Conservation (phyloP, 2,797 vertebrate genomes). For the Characodon lateralis region DNA sequence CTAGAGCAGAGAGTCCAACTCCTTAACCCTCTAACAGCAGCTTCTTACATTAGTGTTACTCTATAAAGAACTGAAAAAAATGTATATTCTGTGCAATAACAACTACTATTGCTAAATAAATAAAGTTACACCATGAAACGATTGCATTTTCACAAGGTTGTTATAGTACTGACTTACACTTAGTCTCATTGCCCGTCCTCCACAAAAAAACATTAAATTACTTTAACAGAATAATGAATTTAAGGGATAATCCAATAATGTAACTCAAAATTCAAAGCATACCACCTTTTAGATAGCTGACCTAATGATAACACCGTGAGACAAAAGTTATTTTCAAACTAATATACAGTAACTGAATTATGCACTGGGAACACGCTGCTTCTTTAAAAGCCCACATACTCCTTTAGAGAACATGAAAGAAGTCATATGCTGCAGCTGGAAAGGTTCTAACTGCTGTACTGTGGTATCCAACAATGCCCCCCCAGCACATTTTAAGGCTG, state of each 20-base stretch:
- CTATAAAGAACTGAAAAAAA: no score
- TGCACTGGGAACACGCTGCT: neutral
- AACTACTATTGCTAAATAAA: no score
- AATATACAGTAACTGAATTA: neutral
- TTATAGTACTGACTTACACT: neutral
- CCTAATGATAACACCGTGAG: neutral
- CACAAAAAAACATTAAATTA: neutral
- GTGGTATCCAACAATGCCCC: neutral
- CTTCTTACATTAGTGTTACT: no score
- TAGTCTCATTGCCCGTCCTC: neutral
- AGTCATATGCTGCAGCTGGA: neutral
- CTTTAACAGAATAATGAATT: neutral
- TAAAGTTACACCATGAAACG: neutral
- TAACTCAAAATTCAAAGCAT: neutral
- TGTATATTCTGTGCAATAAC: no score
- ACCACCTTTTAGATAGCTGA: neutral
- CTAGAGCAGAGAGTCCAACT: no score
- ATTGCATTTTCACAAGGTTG: neutral
- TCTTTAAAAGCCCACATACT: neutral
- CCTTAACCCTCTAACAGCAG: no score
- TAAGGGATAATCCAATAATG: neutral
- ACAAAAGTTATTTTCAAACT: neutral
- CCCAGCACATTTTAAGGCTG: constrained; percentile 7
- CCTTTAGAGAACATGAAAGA: neutral
- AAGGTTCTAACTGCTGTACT: neutral